Evolutionary conservation across 2,888 invertebrate genomes (phyloP), one percentile per base, ranked within the genome.

Genomic region (Gymnoscelis rufifasciata): DNA sequence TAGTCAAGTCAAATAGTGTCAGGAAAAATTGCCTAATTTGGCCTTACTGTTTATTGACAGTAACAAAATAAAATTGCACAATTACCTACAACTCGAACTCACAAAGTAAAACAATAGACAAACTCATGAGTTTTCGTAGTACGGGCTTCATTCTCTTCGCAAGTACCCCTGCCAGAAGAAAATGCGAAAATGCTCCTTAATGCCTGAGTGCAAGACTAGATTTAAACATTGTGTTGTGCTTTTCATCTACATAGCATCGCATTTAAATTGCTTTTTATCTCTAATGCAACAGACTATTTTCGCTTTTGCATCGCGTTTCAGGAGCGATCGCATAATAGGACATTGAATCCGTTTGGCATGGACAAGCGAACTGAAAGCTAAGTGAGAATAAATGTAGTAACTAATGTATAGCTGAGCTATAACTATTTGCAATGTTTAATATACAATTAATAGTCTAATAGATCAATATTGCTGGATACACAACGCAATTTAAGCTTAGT

Each of bases 101-200:
- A 15, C 14, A 31, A 31, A 15, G 13, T 14, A 35, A n/a, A n/a
- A n/a, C n/a, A n/a, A n/a, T n/a, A 29, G 40, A 47, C 37, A 37
- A 42, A 1, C 8, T 2, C 24, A 27, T 36, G 44, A 53, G 46
- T 28, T 30, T 19, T 13, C 10, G 33, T 56, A 51, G 71, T 78
- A 76, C 56, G 56, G 31, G 53, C 56, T 26, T 24, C 40, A 33
- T 60, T 64, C 60, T 68, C 57, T 68, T 62, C 63, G 66, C 56
- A 58, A 60, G 62, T 59, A 68, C 68, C 66, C 67, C 62, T 57
- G 57, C 57, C 68, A 70, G 64, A 75, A 64, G 72, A 77, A 78
- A 78, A 74, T 75, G 64, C 72, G 70, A 73, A 75, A 78, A 75
- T 73, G 66, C 76, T 73, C 67, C 63, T 78, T 77, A 77, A 70